Evolutionary conservation across 1,140 invertebrate species (phyloP).

Genomic region (Macrostomum lignano): DNA sequence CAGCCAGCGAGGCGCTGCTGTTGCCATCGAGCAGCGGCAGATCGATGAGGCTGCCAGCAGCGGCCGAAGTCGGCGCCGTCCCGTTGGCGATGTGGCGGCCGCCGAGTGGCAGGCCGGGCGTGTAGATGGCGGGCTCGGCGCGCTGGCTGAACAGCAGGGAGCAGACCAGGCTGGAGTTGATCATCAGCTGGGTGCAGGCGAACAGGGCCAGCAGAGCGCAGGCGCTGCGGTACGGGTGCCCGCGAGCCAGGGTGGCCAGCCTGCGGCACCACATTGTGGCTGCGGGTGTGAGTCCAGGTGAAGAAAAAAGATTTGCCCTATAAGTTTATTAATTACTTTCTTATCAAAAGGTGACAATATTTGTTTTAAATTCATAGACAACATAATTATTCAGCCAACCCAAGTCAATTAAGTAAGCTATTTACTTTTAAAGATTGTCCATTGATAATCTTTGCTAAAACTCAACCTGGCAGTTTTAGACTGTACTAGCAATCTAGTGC

Average conservation of each 20-base stretch:
- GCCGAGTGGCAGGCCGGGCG: slow-evolving; percentile 8
- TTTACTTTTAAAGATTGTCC: too few relatives aligned
- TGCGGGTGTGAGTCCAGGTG: background rate
- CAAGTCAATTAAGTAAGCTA: too few relatives aligned
- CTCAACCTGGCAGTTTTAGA: too few relatives aligned
- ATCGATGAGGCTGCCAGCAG: background rate
- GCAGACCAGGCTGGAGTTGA: slow-evolving; percentile 36
- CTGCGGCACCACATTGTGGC: background rate
- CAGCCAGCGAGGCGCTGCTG: background rate
- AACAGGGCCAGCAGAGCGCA: slow-evolving; percentile 15
- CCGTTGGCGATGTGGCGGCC: slow-evolving; percentile 2
- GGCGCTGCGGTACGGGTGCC: slow-evolving; percentile 5
- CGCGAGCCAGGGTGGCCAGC: background rate
- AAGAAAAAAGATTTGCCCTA: too few relatives aligned
- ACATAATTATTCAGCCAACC: too few relatives aligned
- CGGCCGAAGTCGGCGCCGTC: slow-evolving; percentile 6
- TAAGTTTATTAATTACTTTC: too few relatives aligned
- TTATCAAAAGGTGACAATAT: too few relatives aligned
- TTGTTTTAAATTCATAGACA: too few relatives aligned
- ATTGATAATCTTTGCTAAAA: too few relatives aligned
- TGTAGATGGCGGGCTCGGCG: slow-evolving; percentile 11
- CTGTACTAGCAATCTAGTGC: too few relatives aligned
- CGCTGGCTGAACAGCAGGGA: slow-evolving; percentile 27
- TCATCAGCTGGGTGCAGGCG: slow-evolving; percentile 52
- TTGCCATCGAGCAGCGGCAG: background rate